These are phyloP conservation scores for Drosophila watanabei DNA, from an alignment of 1,140 invertebrate species.

Conservation along the genomic window DNA sequence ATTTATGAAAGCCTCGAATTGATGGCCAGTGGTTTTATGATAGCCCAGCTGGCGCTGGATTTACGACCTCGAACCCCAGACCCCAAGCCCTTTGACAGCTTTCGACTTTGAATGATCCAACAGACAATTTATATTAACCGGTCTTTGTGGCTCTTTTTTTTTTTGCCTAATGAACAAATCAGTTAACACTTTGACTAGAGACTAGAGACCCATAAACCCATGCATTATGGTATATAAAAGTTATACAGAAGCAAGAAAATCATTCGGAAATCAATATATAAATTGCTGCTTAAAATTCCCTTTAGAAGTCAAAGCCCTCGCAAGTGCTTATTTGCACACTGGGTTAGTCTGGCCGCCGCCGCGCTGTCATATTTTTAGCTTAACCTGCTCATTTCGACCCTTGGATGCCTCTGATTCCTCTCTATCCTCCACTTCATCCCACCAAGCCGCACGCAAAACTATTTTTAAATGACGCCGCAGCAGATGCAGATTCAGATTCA, in stretches of 20 bases:
- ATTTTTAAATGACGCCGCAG: conserved; percentile 76
- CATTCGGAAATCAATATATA: not conserved
- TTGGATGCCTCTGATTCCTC: conserved; percentile 4
- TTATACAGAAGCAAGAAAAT: not conserved
- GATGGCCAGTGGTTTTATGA: conserved; percentile 37
- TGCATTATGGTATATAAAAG: not conserved
- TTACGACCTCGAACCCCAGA: conserved; percentile 1
- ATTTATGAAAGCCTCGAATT: conserved; percentile 39
- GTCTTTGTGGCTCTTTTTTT: not conserved
- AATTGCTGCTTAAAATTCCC: not conserved
- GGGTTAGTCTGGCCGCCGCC: conserved; percentile 12
- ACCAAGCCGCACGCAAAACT: conserved; percentile 62
- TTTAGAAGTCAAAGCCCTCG: conserved; percentile 1
- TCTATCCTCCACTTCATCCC: not conserved
- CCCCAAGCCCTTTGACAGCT: not conserved
- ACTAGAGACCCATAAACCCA: not conserved
- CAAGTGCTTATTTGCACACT: conserved; percentile 17
- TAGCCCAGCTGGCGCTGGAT: not conserved
- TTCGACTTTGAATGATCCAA: conserved; percentile 2
- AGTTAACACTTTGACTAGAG: not conserved
- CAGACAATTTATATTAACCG: not conserved
- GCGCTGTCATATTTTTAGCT: conserved; percentile 75
- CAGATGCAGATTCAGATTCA: conserved; percentile 2
- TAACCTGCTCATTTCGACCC: conserved; percentile 30
- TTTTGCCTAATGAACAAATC: not conserved